Conservation (phyloP, 2,888 invertebrate species). For the Pristionchus exspectatus region DNA sequence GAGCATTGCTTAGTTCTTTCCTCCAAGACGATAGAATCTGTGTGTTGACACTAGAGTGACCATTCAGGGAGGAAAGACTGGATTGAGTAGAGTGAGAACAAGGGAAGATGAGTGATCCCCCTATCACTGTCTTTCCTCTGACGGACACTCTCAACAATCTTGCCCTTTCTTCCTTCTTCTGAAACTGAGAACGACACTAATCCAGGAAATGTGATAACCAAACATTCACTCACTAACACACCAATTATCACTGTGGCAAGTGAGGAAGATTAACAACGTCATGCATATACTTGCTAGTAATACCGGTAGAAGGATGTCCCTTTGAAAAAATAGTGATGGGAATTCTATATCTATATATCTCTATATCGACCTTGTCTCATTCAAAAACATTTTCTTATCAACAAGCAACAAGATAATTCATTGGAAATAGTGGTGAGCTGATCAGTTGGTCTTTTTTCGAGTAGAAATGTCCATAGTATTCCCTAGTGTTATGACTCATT, state of each 20-base stretch:
- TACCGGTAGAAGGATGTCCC: no score
- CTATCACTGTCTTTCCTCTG: not conserved
- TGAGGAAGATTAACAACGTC: no score
- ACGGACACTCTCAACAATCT: not conserved
- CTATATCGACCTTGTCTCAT: no score
- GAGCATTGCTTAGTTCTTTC: not conserved
- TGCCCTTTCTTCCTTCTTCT: not conserved
- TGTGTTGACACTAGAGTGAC: slow-evolving; percentile 34
- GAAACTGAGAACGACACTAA: slow-evolving; percentile 3
- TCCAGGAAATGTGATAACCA: slow-evolving; percentile 1
- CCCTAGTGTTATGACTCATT: no score
- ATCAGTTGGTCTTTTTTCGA: no score
- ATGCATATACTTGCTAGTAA: no score
- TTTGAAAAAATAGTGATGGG: no score
- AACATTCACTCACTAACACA: not conserved
- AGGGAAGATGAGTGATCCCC: slow-evolving; percentile 5
- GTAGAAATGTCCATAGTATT: no score
- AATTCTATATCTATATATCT: no score
- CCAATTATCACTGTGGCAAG: not conserved
- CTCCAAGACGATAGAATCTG: not conserved
- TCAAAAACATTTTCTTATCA: no score
- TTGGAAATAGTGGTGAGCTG: no score
- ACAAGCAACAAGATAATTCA: no score
- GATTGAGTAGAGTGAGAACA: slow-evolving; percentile 17
- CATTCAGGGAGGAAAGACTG: slow-evolving; percentile 1